Evolutionary conservation across 2,888 invertebrate species (phyloP).

Genomic region (Spialia ferax): DNA sequence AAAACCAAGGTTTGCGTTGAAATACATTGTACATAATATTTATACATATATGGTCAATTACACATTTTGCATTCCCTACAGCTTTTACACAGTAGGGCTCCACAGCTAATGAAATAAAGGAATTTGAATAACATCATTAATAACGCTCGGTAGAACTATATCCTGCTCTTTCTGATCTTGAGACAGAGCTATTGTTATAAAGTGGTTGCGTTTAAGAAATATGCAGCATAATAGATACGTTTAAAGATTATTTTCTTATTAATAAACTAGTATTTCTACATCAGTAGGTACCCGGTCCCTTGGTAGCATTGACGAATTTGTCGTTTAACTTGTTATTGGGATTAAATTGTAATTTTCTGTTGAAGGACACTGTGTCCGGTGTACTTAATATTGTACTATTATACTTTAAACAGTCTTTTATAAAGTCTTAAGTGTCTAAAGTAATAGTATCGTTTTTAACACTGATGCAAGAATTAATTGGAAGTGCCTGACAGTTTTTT

Average conservation of each 20-base stretch:
- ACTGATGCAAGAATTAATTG: no score
- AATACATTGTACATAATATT: conserved; percentile 19
- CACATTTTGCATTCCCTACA: conserved; percentile 31
- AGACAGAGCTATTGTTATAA: conserved; percentile 29
- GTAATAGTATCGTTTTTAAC: no score
- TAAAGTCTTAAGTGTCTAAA: no score
- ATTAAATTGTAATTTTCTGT: not conserved
- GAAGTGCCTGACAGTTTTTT: no score
- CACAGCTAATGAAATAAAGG: conserved; percentile 82
- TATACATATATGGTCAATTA: conserved; percentile 27
- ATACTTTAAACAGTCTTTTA: not conserved
- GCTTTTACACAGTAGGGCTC: conserved; percentile 59
- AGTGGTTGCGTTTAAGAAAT: conserved; percentile 30
- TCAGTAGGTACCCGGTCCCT: not conserved
- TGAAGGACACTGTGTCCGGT: no score
- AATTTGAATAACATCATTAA: conserved; percentile 81
- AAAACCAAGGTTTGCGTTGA: conserved; percentile 8
- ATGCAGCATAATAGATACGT: conserved; percentile 35
- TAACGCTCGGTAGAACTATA: conserved; percentile 52
- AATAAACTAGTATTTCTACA: conserved; percentile 36
- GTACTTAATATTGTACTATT: not conserved
- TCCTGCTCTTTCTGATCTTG: conserved; percentile 15
- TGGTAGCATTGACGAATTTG: not conserved
- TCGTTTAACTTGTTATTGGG: not conserved
- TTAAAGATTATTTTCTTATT: conserved; percentile 35